Base-by-base conservation (phyloP, 2,797 vertebrate species). In the Semaprochilodus insignis region DNA sequence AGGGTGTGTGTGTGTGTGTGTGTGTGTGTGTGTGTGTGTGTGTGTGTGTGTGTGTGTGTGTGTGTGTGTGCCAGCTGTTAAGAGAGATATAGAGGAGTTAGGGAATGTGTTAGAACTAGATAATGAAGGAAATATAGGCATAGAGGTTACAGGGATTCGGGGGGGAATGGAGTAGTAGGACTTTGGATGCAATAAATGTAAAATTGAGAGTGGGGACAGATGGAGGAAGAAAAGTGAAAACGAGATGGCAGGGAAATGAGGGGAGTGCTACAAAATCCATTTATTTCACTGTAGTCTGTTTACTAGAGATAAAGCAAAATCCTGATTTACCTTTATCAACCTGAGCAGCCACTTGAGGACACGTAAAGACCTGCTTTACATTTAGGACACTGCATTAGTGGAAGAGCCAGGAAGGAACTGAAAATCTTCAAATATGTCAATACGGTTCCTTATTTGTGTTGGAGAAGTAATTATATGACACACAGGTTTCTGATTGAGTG, bases 311-410 rank as follows among this genome's bases (percentile, higher is more conserved):
- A 27, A 69, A 54, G 55, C 13, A 25, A 76, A 76, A 63, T n/a
- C 40, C n/a, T 55, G 65, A 76, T 80, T 80, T 60, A 79, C 73
- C 34, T 59, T 74, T 4, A 72, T 74, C 70, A 69, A 27, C 57
- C 57, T 69, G 44, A 79, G 27, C 63, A 69, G 62, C 27, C 23
- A 27, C n/a, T 75, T 51, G 0, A 62, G n/a, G 10, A 31, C 55
- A 44, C 54, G 0, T 52, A 8, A 71, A 65, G 19, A 21, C 67
- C 16, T 71, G 8, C n/a, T 78, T 8, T 59, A 6, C 60, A 74
- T 23, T 54, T 44, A 65, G 11, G 17, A 44, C 2, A 25, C 23
- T 15, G 5, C 23, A 27, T 63, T 40, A 25, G 2, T 78, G 52
- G 34, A 66, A 67, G 11, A 78, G 51, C 44, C 5, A 31, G 16